phyloP scores from a whole-genome alignment of 1,140 invertebrate species.

The Diprion similis region DNA sequence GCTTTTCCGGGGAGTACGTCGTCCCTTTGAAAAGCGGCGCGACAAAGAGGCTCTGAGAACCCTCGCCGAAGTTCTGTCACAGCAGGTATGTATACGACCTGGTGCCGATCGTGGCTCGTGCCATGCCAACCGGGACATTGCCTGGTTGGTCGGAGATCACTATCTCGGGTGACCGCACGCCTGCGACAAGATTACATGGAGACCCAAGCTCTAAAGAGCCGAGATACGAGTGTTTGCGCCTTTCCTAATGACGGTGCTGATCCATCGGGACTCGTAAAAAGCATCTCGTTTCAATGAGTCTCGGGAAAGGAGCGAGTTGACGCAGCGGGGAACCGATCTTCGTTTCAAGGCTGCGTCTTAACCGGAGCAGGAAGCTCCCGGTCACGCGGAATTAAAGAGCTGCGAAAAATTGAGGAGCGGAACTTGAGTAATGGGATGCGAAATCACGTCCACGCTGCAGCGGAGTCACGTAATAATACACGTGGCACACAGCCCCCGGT shows the following conservation, averaged over 20 bases:
- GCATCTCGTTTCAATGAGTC: background rate
- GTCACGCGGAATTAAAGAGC: background rate
- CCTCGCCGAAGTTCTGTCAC: background rate
- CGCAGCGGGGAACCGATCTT: background rate
- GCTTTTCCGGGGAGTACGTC: no score
- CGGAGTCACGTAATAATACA: slow-evolving; percentile 42
- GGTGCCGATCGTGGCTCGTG: slow-evolving; percentile 3
- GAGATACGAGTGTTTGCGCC: slow-evolving; percentile 4
- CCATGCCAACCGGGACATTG: background rate
- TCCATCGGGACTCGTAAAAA: slow-evolving; percentile 4
- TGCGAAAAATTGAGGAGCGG: background rate
- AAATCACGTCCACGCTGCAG: background rate
- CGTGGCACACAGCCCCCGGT: slow-evolving; percentile 39
- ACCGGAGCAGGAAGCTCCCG: background rate
- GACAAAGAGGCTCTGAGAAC: background rate
- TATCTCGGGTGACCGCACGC: background rate
- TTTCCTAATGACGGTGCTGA: slow-evolving; percentile 2
- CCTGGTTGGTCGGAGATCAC: background rate
- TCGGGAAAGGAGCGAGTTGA: background rate
- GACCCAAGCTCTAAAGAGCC: background rate
- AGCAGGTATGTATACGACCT: background rate
- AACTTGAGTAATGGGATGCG: background rate
- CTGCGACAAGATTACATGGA: background rate
- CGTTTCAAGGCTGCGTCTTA: no score
- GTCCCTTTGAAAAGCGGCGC: background rate